Evolutionary conservation across 2,888 invertebrate genomes (phyloP), one percentile per base, ranked within the genome.

Genomic region (Melinaea menophilus): DNA sequence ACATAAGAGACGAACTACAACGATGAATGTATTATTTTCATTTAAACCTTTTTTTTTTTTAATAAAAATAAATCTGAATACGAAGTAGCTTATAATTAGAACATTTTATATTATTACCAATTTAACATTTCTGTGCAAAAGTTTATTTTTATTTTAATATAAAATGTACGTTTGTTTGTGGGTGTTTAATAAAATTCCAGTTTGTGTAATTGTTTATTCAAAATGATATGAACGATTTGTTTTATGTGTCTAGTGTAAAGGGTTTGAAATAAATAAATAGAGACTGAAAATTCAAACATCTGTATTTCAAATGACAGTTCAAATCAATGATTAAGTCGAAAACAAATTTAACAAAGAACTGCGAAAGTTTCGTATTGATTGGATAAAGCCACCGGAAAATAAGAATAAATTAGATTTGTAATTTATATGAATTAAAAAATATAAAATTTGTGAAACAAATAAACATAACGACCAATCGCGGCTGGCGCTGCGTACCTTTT

Each of bases 311-410:
- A 84, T 85, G 83, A 87, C 79, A 85, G 76, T 86, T 84, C 78
- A 86, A 87, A 87, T 88, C 82, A 88, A 84, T 83, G 83, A 87
- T 88, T 86, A 82, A 85, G 88, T 90, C 85, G 85, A 87, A 86
- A 90, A 88, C 85, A 86, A 88, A 79, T 79, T 85, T 86, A 89
- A 89, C 88, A 88, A 88, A 82, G 75, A 79, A 78, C 85, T 88
- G 88, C 87, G 79, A 61, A 82, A 81, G 75, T 82, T 84, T 79
- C 78, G 74, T 76, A 81, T 85, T 85, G 88, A 90, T 90, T 90
- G 89, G 88, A 88, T 81, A 83, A 87, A 86, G 88, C 80, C 81
- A 83, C 82, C 80, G 73, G 74, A 74, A 65, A 64, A 67, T 72
- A 71, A 69, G 67, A 70, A 63, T 65, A 66, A 70, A 67, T 64